Evolutionary conservation across 2,113 vertebrate genomes (phyloP).

Genomic region (Calidris pugnax): DNA sequence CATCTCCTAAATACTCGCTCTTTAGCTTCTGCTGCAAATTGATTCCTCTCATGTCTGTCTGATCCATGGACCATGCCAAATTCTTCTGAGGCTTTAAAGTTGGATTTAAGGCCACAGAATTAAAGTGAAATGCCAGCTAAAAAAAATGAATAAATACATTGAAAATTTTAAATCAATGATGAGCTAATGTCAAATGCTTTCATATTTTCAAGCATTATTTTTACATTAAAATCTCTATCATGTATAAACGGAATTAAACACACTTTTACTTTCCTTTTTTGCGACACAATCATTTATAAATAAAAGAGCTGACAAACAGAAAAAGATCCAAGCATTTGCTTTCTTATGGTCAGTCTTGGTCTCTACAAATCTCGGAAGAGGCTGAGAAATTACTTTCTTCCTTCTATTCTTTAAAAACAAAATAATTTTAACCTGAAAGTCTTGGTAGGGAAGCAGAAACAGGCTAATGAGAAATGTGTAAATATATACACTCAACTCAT

Average conservation of each 20-base stretch:
- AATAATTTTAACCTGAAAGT: not conserved
- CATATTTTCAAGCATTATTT: not conserved
- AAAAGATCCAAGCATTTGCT: not conserved
- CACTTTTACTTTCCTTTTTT: not conserved
- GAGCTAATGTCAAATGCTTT: not conserved
- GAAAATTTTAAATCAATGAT: not conserved
- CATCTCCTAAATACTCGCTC: not conserved
- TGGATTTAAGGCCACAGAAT: constrained; percentile 11
- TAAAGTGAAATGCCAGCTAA: not conserved
- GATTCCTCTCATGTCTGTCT: constrained; percentile 22
- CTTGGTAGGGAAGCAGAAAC: not conserved
- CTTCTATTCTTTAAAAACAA: not conserved
- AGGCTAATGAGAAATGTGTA: not conserved
- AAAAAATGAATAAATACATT: not conserved
- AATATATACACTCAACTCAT: not conserved
- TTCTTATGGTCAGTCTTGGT: not conserved
- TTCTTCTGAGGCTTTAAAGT: constrained; percentile 34
- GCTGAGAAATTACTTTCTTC: not conserved
- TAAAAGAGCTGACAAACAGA: not conserved
- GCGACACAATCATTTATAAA: not conserved
- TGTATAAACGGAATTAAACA: not conserved
- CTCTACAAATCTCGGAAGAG: not conserved
- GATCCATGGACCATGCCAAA: constrained; percentile 34
- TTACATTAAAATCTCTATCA: not conserved
- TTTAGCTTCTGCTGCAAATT: constrained; percentile 23